Conservation (phyloP, 2,888 invertebrate genomes). For the Melolontha melolontha region DNA sequence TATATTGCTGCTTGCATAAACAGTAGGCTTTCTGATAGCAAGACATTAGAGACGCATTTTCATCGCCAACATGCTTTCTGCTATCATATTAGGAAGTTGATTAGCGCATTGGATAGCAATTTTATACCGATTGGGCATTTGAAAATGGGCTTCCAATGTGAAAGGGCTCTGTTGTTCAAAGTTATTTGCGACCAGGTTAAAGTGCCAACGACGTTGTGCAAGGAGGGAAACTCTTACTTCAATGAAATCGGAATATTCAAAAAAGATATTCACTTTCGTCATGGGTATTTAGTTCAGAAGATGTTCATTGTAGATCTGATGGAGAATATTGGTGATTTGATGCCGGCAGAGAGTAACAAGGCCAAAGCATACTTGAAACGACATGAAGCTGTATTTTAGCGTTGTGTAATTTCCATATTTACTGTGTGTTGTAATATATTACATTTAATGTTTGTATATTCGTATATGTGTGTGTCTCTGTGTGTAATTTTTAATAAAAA, state of each 20-base stretch:
- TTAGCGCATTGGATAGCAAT: conserved; percentile 57
- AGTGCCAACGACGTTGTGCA: conserved; percentile 66
- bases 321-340: conserved; percentile 62
- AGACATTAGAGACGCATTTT: background rate
- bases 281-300: conserved; percentile 32
- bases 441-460: too few relatives aligned
- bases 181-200: conserved; percentile 66
- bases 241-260: conserved; percentile 54
- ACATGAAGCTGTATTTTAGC: background rate
- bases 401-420: background rate
- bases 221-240: conserved; percentile 46
- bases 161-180: conserved; percentile 66
- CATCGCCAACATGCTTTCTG: background rate
- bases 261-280: conserved; percentile 54
- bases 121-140: conserved; percentile 66
- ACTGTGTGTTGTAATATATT: too few relatives aligned
- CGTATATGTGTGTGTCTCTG: too few relatives aligned
- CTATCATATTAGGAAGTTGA: conserved; percentile 9
- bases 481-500: too few relatives aligned
- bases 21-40: conserved; percentile 2
- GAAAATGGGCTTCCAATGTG: conserved; percentile 65
- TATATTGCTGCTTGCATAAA: background rate
- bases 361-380: background rate
- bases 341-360: conserved; percentile 50
- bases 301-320: conserved; percentile 65